These are phyloP conservation scores for Cydia strobilella DNA, from an alignment of 1,140 invertebrate genomes.

Conservation along the genomic window DNA sequence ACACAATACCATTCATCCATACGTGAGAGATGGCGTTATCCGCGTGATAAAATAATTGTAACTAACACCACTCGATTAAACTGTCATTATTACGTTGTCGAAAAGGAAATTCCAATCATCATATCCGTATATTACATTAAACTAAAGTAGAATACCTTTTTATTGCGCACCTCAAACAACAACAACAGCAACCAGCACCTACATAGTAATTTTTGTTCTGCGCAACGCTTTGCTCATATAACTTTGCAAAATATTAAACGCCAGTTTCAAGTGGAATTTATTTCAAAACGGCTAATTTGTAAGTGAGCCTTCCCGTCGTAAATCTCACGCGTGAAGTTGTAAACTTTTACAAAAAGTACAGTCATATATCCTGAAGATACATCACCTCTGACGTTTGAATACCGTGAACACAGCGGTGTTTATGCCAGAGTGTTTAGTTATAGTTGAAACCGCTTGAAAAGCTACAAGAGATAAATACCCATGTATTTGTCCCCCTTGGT, in stretches of 20 bases:
- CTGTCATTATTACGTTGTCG: too few relatives aligned
- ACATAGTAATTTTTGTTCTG: too few relatives aligned
- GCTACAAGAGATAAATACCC: not conserved
- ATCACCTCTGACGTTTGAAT: constrained; percentile 49
- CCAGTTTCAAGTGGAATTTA: constrained; percentile 41
- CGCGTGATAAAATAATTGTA: too few relatives aligned
- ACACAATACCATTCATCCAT: too few relatives aligned
- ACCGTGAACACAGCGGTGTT: constrained; percentile 32
- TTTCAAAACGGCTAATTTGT: constrained; percentile 53
- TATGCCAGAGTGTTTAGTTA: not conserved
- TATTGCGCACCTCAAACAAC: too few relatives aligned
- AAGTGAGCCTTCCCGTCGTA: constrained; percentile 50
- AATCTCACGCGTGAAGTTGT: constrained; percentile 55
- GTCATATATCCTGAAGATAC: constrained; percentile 50
- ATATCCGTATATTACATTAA: too few relatives aligned
- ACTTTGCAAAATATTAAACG: constrained; percentile 40
- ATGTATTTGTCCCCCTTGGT: too few relatives aligned
- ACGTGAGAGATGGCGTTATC: too few relatives aligned
- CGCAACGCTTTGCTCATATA: constrained; percentile 30
- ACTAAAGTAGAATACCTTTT: too few relatives aligned
- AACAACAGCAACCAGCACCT: too few relatives aligned
- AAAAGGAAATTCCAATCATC: too few relatives aligned
- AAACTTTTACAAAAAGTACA: constrained; percentile 54
- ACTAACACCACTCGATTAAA: too few relatives aligned
- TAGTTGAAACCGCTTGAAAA: not conserved